Conservation (phyloP, 2,888 invertebrate genomes). For the Galerucella nymphaeae region DNA sequence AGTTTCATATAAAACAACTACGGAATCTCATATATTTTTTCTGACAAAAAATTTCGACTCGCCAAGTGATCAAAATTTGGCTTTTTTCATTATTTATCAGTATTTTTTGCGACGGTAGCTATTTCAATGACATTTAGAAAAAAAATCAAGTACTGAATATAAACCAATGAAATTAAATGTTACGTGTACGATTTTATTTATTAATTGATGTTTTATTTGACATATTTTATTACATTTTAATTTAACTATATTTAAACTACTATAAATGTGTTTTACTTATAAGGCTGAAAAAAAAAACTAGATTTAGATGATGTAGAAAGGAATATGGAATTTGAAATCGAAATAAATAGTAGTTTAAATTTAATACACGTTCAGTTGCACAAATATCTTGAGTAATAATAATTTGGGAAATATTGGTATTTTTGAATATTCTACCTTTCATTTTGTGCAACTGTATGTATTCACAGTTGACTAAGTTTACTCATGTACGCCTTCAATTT, state of each 20-base stretch:
- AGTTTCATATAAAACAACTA: slow-evolving; percentile 5
- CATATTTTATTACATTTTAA: slow-evolving; percentile 28
- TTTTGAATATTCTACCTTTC: too few relatives aligned
- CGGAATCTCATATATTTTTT: slow-evolving; percentile 11
- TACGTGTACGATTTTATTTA: slow-evolving; percentile 27
- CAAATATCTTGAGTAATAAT: neutral
- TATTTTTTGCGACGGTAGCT: slow-evolving; percentile 29
- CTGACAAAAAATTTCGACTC: slow-evolving; percentile 9
- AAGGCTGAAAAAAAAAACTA: slow-evolving; percentile 14
- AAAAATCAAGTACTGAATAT: slow-evolving; percentile 22
- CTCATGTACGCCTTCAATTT: too few relatives aligned
- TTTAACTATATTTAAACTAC: slow-evolving; percentile 28
- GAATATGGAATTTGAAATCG: neutral
- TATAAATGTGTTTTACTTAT: slow-evolving; percentile 15
- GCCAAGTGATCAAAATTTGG: slow-evolving; percentile 8
- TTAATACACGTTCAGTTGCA: slow-evolving; percentile 14
- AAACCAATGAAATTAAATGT: slow-evolving; percentile 24
- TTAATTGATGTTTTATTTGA: slow-evolving; percentile 21
- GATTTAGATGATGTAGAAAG: neutral
- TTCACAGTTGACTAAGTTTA: slow-evolving; percentile 7
- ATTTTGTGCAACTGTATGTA: slow-evolving; percentile 22
- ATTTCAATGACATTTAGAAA: slow-evolving; percentile 15
- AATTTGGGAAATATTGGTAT: too few relatives aligned
- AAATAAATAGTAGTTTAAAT: slow-evolving; percentile 25
- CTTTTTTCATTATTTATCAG: slow-evolving; percentile 19